These are phyloP conservation scores for Bruchidius siliquastri DNA, from an alignment of 2,888 invertebrate genomes.

Conservation along the genomic window DNA sequence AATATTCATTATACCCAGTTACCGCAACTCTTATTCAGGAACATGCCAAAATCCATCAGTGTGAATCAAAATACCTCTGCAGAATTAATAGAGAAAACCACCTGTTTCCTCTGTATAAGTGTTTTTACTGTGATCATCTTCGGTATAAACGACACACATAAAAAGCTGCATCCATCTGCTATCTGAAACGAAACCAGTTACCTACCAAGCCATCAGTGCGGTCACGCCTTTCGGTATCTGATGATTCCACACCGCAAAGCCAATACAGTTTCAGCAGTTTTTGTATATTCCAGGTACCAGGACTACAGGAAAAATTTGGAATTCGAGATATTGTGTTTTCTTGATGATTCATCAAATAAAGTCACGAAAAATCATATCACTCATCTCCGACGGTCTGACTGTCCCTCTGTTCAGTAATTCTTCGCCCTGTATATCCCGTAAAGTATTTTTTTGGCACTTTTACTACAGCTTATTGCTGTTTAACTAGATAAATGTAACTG, in stretches of 20 bases:
- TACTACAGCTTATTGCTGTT: no score
- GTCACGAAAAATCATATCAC: no score
- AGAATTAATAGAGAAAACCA: not conserved
- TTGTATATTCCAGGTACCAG: not conserved
- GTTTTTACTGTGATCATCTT: not conserved
- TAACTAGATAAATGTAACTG: no score
- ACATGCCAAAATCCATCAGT: not conserved
- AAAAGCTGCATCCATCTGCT: not conserved
- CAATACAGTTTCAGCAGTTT: not conserved
- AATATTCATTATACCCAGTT: no score
- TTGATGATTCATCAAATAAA: no score
- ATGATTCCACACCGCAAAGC: not conserved
- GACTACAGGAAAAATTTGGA: no score
- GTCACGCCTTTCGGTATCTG: not conserved
- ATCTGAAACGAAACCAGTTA: not conserved
- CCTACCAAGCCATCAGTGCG: not conserved
- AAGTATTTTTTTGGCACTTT: no score
- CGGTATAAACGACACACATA: not conserved
- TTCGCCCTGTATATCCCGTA: no score
- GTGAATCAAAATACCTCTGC: not conserved
- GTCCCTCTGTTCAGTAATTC: no score
- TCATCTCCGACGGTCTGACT: no score
- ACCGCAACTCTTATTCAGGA: not conserved
- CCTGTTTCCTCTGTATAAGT: not conserved
- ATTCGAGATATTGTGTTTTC: no score